These are phyloP conservation scores for Napeogenes sylphis DNA, from an alignment of 2,888 invertebrate genomes.

Conservation along the genomic window DNA sequence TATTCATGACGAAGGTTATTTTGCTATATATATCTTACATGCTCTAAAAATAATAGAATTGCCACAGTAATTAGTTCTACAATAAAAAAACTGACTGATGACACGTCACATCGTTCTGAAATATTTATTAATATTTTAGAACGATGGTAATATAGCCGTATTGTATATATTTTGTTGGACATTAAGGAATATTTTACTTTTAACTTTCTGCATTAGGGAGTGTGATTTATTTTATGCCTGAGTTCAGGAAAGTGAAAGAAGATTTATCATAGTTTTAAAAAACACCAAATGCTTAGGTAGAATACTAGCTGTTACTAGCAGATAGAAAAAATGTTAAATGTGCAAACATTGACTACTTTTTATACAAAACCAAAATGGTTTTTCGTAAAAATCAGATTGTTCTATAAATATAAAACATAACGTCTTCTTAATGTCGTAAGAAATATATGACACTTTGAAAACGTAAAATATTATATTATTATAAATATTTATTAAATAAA, in stretches of 20 bases:
- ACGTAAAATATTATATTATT: neutral
- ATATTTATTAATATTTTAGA: conserved; percentile 14
- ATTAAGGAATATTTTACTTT: conserved; percentile 16
- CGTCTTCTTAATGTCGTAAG: too few relatives aligned
- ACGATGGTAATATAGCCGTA: neutral
- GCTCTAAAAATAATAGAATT: too few relatives aligned
- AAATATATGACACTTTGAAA: too few relatives aligned
- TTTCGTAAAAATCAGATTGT: neutral
- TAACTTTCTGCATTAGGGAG: conserved; percentile 17
- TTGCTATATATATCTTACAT: too few relatives aligned
- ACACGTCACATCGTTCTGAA: neutral
- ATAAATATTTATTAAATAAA: too few relatives aligned
- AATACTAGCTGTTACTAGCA: neutral
- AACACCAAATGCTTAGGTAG: conserved; percentile 7
- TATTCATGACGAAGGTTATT: too few relatives aligned
- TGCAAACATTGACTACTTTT: neutral
- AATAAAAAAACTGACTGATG: too few relatives aligned
- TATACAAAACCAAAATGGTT: neutral
- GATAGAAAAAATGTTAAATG: too few relatives aligned
- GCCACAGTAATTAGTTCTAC: too few relatives aligned
- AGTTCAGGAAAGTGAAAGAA: conserved; percentile 17
- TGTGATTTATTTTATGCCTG: conserved; percentile 25
- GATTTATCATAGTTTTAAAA: conserved; percentile 9
- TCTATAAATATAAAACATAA: too few relatives aligned
- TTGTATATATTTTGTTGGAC: conserved; percentile 14